Evolutionary conservation across 2,797 vertebrate genomes (phyloP), one percentile per base, ranked within the genome.

Genomic region (Bucorvus abyssinicus): DNA sequence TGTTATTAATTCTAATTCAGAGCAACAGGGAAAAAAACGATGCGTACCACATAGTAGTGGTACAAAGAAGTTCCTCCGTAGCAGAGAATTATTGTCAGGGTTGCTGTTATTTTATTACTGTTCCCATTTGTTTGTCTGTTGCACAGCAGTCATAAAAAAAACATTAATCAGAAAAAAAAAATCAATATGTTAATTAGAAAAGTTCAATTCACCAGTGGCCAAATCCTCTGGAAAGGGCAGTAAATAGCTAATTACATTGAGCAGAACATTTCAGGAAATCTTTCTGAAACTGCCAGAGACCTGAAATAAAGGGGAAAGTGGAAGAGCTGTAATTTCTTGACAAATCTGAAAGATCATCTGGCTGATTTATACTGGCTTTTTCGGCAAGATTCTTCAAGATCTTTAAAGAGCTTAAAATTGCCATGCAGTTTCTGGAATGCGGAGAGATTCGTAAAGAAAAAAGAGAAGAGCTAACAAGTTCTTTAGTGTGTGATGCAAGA

Each of bases 141-240:
- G 94, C 78, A 56, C 18, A 79, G 52, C n/a, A 84, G 21, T 44
- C 50, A 84, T 73, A 87, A 94, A 89, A 14, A 6, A 77, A 27
- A 79, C 90, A 61, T n/a, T 94, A 93, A 92, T 94, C 63, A 87
- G 69, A 38, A 81, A 57, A 71, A 71, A 70, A 18, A 65, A 53
- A 26, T 27, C 60, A 77, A 34, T 56, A 92, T 82, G 61, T 61
- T 96, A 91, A 96, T 93, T 82, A 86, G 60, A 65, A 68, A 94
- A 88, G 47, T 56, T 82, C 55, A 91, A 57, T 73, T 95, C 70
- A 34, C 53, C 13, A 45, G 38, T 80, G 42, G 53, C 36, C 52
- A 83, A 21, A 64, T 65, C 11, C 15, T 84, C 55, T 76, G 21
- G 29, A 91, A 96, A 78, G 76, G 24, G 17, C 26, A 91, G 22